A percentile compares a stretch with the other conserved stretches of the same genome.
Evolutionary conservation across 2,888 invertebrate species (phyloP).

Genomic region (Aphelenchoides bicaudatus): DNA sequence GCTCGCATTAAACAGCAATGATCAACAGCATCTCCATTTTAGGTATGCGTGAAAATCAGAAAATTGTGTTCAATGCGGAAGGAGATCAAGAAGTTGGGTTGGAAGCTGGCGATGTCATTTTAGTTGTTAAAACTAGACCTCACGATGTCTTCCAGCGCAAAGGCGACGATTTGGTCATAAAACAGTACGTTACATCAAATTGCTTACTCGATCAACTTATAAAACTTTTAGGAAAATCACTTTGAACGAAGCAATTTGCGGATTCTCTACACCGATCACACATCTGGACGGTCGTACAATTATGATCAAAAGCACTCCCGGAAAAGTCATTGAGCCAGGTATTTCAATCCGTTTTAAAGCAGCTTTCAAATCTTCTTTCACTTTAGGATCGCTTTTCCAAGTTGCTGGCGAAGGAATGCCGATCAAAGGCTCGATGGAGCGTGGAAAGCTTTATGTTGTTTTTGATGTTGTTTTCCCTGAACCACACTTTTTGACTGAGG

Average conservation of each 20-base stretch:
- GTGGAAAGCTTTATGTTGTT: conserved; percentile 78
- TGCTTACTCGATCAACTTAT: too few relatives aligned
- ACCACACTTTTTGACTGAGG: conserved; percentile 70
- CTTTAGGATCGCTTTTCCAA: conserved; percentile 68
- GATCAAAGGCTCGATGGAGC: conserved; percentile 26
- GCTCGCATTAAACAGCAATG: too few relatives aligned
- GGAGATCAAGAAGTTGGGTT: conserved; percentile 75
- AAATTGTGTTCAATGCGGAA: conserved; percentile 77
- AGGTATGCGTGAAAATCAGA: conserved; percentile 22
- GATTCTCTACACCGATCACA: conserved; percentile 77
- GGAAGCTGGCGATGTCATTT: conserved; percentile 82
- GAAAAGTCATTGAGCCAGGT: conserved; percentile 79
- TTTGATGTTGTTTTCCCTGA: conserved; percentile 82
- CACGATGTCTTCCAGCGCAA: conserved; percentile 77
- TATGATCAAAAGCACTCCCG: conserved; percentile 74
- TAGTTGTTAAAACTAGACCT: conserved; percentile 76
- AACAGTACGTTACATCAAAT: conserved; percentile 39
- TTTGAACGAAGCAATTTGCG: conserved; percentile 84
- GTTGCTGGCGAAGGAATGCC: conserved; percentile 88
- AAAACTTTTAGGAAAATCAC: conserved; percentile 65
- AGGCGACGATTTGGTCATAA: conserved; percentile 70
- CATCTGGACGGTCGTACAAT: conserved; percentile 84
- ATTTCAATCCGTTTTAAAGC: conserved; percentile 43
- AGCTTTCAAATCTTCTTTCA: neutral
- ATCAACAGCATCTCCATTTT: too few relatives aligned